A percentile compares a stretch with the other conserved stretches of the same genome.
These are phyloP conservation scores for Uropsilus gracilis DNA, from an alignment of 2,113 vertebrate genomes.

Conservation along the genomic window DNA sequence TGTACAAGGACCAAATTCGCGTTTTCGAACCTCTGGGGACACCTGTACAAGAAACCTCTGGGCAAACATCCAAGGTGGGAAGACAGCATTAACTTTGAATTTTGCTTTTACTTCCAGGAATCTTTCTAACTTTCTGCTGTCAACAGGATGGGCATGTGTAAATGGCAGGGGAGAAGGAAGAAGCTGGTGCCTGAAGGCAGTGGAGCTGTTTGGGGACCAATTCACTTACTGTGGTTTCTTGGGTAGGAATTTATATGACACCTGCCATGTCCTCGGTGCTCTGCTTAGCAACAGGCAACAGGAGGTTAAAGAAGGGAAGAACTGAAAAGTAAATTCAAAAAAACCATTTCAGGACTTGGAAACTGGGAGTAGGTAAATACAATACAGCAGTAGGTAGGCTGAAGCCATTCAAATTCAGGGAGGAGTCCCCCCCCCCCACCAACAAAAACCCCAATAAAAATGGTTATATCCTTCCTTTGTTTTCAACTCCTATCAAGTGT, in stretches of 20 bases:
- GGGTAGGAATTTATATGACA: neutral
- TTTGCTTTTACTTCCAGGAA: constrained; percentile 18
- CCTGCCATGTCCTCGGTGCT: neutral
- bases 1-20: neutral
- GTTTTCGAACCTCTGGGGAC: neutral
- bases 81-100: neutral
- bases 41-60: no score
- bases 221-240: neutral
- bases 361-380: neutral
- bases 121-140: constrained; percentile 1
- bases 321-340: neutral
- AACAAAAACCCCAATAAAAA: no score
- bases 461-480: neutral
- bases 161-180: neutral
- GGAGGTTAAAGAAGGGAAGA: neutral
- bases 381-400: neutral
- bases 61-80: neutral
- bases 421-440: neutral
- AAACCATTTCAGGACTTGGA: neutral
- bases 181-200: neutral
- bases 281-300: neutral
- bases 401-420: neutral
- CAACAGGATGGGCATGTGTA: neutral
- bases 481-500: neutral
- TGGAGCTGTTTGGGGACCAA: neutral